Evolutionary conservation across 2,797 vertebrate genomes (phyloP).

Genomic region (Sebastes glaucus): DNA sequence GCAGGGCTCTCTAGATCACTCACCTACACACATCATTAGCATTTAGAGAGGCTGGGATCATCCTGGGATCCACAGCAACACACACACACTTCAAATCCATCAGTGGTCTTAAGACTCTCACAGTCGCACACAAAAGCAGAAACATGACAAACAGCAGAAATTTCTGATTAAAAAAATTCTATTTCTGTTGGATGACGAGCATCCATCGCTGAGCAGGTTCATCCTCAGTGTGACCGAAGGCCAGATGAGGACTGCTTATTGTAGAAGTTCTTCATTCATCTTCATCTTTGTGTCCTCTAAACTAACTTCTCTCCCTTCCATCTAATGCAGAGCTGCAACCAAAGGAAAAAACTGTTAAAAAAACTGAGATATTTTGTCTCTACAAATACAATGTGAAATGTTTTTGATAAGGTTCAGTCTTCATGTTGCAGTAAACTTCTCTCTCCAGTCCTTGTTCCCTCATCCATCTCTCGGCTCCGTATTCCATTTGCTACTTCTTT

Average conservation of each 20-base stretch:
- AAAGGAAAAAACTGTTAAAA: not conserved
- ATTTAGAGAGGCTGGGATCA: constrained; percentile 74
- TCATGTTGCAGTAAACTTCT: no score
- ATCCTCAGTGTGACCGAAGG: constrained; percentile 1
- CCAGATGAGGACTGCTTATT: constrained; percentile 22
- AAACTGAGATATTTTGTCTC: not conserved
- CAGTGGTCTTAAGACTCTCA: constrained; percentile 16
- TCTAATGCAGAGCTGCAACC: not conserved
- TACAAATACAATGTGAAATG: not conserved
- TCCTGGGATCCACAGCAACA: constrained; percentile 33
- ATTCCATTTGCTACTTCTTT: no score
- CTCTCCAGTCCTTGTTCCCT: not conserved
- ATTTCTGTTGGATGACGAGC: constrained; percentile 42
- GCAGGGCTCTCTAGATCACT: constrained; percentile 20
- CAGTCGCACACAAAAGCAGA: constrained; percentile 32
- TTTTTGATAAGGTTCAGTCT: not conserved
- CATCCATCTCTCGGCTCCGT: not conserved
- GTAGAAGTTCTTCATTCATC: not conserved
- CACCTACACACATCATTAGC: constrained; percentile 67
- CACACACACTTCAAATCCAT: constrained; percentile 25
- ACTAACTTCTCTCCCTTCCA: not conserved
- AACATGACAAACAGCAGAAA: constrained; percentile 28
- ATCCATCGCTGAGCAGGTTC: not conserved
- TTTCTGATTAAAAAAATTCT: constrained; percentile 40
- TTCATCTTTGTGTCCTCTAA: not conserved